Base-by-base conservation (phyloP, 2,797 vertebrate species). In the Eospalax fontanierii region DNA sequence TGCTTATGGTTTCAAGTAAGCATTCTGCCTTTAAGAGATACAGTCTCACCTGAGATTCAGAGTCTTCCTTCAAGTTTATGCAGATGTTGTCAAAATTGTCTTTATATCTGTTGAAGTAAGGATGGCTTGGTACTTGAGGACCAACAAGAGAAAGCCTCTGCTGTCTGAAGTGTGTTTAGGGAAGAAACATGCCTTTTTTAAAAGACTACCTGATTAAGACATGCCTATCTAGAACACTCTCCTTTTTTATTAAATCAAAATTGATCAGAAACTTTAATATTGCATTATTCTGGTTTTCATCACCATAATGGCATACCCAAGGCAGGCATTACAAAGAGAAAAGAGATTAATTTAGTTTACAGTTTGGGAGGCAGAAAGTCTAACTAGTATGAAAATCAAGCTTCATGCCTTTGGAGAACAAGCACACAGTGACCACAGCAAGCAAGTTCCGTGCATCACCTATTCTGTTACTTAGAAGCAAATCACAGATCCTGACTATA, bases 251-350 rank as follows among this genome's bases (percentile, higher is more conserved):
- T 70, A 89, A 50, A 10, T 86, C 18, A 65, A 71, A 59, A 1
- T 93, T 80, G 19, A 88, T 75, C 71, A 63, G 59, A 40, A 63
- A 68, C 11, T 9, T 74, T 74, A 87, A 46, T 59, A 95, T 93
- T 40, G 28, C 40, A 22, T 38, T 22, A n/a, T 54, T 71, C 18
- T 75, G 40, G 3, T 38, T 66, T 79, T 59, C 65, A 78, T 59
- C 21, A 70, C 22, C 16, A 28, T 70, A 35, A 78, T 59, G 19
- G 80, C 57, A 89, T 28, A 7, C 15, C 38, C 4, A 3, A 43
- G 63, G 26, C 46, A 76, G 73, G 35, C 19, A 85, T 70, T 89
- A 33, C 75, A 26, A 6, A 26, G 33, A 68, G 28, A 85, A 21
- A 43, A 91, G 43, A 63, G 40, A 59, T 9, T 57, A 2, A 68